phyloP scores from a whole-genome alignment of 2,797 vertebrate genomes.

The Scyliorhinus canicula region DNA sequence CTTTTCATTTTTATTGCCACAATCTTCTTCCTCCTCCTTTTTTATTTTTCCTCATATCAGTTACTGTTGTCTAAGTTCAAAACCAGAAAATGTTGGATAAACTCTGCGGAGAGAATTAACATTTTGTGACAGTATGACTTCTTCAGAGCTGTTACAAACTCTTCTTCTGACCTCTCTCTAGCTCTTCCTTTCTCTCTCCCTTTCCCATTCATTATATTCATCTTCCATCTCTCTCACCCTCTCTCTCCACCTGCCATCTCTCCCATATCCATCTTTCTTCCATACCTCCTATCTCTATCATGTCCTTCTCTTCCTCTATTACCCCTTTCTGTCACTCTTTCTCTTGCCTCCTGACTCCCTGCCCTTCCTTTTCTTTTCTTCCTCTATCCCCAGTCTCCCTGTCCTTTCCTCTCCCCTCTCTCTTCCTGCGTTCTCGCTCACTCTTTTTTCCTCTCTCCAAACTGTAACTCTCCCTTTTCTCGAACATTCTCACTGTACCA shows the following conservation, averaged over 20 bases:
- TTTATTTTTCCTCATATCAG: constrained; percentile 39
- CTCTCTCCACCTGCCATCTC: not conserved
- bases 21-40: constrained; percentile 36
- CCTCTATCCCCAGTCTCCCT: not conserved
- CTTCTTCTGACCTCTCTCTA: too few species aligned
- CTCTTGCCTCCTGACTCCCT: not conserved
- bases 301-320: not conserved
- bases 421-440: not conserved
- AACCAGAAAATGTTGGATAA: too few species aligned
- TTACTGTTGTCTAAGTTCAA: not conserved
- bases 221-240: not conserved
- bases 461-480: not conserved
- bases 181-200: not conserved
- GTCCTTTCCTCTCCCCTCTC: not conserved
- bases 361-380: not conserved
- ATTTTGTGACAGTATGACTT: too few species aligned
- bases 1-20: constrained; percentile 40
- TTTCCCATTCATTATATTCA: not conserved
- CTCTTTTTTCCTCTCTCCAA: not conserved
- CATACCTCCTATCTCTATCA: not conserved
- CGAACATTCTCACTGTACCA: not conserved
- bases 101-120: too few species aligned
- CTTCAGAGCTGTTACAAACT: too few species aligned
- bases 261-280: too few species aligned
- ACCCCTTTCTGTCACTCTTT: not conserved